Conservation (phyloP, 1,140 invertebrate species). For the Drosophila sucinea region DNA sequence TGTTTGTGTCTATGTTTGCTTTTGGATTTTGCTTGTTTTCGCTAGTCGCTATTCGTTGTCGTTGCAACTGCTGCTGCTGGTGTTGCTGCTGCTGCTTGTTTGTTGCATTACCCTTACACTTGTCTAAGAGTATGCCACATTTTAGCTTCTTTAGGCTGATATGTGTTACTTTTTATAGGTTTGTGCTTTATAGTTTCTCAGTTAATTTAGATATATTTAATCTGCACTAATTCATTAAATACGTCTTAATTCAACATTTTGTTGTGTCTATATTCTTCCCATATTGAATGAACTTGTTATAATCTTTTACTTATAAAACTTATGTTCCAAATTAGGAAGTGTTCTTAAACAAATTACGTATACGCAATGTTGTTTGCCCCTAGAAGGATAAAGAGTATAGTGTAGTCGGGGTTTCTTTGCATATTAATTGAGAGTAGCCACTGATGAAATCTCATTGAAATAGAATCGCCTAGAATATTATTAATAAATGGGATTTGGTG, state of each 20-base stretch:
- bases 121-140: background rate
- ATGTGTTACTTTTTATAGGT: too few species aligned
- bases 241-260: too few species aligned
- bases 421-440: background rate
- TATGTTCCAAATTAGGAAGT: too few species aligned
- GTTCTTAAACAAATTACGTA: too few species aligned
- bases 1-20: constrained; percentile 41
- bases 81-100: constrained; percentile 13
- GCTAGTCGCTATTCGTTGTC: constrained; percentile 15
- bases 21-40: constrained; percentile 66
- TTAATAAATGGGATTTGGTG: background rate
- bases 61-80: constrained; percentile 25
- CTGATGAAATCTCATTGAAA: background rate
- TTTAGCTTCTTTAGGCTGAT: background rate
- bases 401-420: background rate
- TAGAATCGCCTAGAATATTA: background rate
- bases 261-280: too few species aligned
- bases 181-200: too few species aligned
- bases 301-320: too few species aligned
- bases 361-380: too few species aligned
- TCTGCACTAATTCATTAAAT: too few species aligned
- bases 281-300: too few species aligned
- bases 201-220: too few species aligned
- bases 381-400: background rate
- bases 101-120: constrained; percentile 4